These are phyloP conservation scores for Tridacna gigas DNA, from an alignment of 2,888 invertebrate species.

Conservation along the genomic window DNA sequence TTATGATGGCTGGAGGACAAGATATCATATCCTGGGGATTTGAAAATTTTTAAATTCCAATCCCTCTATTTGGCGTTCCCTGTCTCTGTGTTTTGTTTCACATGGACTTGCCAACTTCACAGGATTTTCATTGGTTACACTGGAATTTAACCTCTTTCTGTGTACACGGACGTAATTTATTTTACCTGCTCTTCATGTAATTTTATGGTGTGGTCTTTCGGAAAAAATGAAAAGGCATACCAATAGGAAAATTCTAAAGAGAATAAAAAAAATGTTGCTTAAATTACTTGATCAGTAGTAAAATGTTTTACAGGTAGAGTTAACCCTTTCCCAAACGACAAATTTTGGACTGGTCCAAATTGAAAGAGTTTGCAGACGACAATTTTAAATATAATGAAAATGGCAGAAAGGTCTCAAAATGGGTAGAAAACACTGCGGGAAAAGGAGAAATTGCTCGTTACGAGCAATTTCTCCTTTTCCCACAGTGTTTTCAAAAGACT, in stretches of 20 bases:
- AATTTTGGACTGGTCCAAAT: too few relatives aligned
- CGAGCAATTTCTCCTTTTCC: neutral
- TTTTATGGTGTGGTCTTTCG: too few relatives aligned
- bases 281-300: too few relatives aligned
- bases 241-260: too few relatives aligned
- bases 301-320: too few relatives aligned
- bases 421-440: neutral
- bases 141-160: slow-evolving; percentile 41
- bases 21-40: slow-evolving; percentile 64
- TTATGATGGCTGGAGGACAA: slow-evolving; percentile 64
- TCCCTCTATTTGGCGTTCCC: slow-evolving; percentile 52
- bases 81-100: slow-evolving; percentile 50
- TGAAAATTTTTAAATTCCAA: slow-evolving; percentile 62
- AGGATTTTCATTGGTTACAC: slow-evolving; percentile 34
- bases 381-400: too few relatives aligned
- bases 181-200: neutral
- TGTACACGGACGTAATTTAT: slow-evolving; percentile 9
- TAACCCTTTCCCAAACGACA: too few relatives aligned
- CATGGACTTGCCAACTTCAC: slow-evolving; percentile 51
- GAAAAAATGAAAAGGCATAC: too few relatives aligned
- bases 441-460: neutral
- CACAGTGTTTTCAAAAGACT: neutral
- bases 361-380: too few relatives aligned
- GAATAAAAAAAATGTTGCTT: too few relatives aligned
- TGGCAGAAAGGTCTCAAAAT: too few relatives aligned